Evolutionary conservation across 2,113 vertebrate species (phyloP).

Genomic region (Apodemus sylvaticus): DNA sequence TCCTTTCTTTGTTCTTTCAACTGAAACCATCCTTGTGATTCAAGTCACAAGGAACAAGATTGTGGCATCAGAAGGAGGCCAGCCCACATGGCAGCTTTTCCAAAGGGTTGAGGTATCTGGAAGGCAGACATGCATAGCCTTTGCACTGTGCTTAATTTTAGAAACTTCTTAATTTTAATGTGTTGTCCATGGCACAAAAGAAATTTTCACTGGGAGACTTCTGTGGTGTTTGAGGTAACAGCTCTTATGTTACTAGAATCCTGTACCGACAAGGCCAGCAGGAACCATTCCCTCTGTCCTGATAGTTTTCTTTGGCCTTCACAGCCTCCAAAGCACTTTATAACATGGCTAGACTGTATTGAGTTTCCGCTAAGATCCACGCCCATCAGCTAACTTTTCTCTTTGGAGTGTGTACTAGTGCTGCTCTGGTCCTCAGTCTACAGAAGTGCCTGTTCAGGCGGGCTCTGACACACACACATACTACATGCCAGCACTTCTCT

Average conservation of each 20-base stretch:
- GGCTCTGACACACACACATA: no score
- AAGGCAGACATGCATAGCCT: slow-evolving; percentile 56
- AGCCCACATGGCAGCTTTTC: slow-evolving; percentile 53
- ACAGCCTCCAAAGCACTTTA: slow-evolving; percentile 34
- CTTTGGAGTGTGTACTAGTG: slow-evolving; percentile 52
- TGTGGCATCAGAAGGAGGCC: slow-evolving; percentile 61
- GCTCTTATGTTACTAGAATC: slow-evolving; percentile 77
- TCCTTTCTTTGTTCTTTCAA: neutral
- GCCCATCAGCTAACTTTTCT: slow-evolving; percentile 59
- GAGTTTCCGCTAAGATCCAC: slow-evolving; percentile 62
- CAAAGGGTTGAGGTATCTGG: slow-evolving; percentile 59
- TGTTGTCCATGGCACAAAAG: slow-evolving; percentile 80
- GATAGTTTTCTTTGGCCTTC: slow-evolving; percentile 69
- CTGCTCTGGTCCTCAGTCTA: neutral
- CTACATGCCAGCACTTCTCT: neutral
- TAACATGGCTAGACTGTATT: slow-evolving; percentile 63
- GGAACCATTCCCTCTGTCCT: slow-evolving; percentile 64
- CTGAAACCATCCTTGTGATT: slow-evolving; percentile 37
- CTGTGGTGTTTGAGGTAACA: slow-evolving; percentile 77
- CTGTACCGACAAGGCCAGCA: slow-evolving; percentile 66
- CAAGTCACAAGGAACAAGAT: slow-evolving; percentile 57
- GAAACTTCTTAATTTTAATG: slow-evolving; percentile 83
- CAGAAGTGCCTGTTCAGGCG: neutral
- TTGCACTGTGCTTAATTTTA: slow-evolving; percentile 76
- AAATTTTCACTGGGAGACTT: slow-evolving; percentile 78